Conservation (phyloP, 2,113 vertebrate genomes). For the Merops nubicus region DNA sequence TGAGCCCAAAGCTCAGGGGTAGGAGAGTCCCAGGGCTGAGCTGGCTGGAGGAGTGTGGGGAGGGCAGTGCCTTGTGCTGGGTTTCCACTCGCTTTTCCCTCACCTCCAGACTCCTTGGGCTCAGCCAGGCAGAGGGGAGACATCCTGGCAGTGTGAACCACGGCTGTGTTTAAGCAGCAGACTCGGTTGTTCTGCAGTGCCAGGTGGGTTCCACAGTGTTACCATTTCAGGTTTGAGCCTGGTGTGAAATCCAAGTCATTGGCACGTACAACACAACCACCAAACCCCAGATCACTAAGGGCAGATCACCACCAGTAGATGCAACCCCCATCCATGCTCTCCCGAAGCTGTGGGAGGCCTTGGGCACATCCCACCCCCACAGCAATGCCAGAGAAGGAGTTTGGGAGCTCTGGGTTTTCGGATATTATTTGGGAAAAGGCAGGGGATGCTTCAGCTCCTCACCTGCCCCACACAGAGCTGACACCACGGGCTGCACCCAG, state of each 20-base stretch:
- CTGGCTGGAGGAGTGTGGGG: background rate
- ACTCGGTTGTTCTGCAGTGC: background rate
- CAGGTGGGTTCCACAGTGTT: background rate
- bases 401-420: background rate
- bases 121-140: background rate
- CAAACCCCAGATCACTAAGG: background rate
- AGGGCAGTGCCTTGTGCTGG: background rate
- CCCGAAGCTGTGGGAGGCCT: background rate
- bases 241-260: background rate
- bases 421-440: background rate
- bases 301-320: background rate
- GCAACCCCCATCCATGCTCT: accelerated
- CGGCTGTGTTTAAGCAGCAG: background rate
- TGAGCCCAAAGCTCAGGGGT: background rate
- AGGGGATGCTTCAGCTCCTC: background rate
- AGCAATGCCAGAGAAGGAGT: accelerated
- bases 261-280: accelerated
- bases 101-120: background rate
- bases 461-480: accelerated
- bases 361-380: background rate
- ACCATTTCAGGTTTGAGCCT: background rate
- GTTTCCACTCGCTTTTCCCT: background rate
- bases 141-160: background rate
- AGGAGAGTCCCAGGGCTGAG: background rate
- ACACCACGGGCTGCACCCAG: background rate